These are phyloP conservation scores for Lagopus leucura DNA, from an alignment of 2,113 vertebrate species.

Conservation along the genomic window DNA sequence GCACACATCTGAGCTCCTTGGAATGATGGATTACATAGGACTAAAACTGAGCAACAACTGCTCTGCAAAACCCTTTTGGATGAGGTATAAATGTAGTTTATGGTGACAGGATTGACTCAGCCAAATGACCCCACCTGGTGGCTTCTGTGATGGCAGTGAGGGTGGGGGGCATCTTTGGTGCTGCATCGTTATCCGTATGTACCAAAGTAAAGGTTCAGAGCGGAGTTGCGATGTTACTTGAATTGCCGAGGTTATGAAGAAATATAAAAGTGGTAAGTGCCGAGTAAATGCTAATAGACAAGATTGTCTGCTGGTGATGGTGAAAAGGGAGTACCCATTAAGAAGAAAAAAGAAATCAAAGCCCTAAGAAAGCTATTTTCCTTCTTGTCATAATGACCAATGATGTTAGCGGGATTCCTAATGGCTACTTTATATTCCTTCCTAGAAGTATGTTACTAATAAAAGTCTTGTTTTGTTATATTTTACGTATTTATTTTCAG, in stretches of 20 bases:
- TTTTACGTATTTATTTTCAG: background rate
- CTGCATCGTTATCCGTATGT: rapidly evolving
- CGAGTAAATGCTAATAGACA: background rate
- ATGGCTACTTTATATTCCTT: constrained; percentile 9
- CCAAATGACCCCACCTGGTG: background rate
- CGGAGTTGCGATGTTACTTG: background rate
- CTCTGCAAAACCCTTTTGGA: background rate
- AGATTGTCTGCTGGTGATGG: background rate
- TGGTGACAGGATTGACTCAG: background rate
- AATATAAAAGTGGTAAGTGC: background rate
- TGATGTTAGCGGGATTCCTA: background rate
- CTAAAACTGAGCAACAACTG: background rate
- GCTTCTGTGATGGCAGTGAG: background rate
- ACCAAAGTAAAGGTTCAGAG: background rate
- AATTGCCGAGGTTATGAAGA: background rate
- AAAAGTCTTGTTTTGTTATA: background rate
- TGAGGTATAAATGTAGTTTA: rapidly evolving
- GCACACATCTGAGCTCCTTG: background rate
- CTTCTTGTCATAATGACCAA: background rate
- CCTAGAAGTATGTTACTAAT: background rate
- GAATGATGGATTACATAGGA: background rate
- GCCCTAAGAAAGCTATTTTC: background rate
- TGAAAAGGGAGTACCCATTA: background rate
- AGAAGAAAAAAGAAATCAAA: background rate
- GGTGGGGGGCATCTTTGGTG: background rate